These are phyloP conservation scores for Enteromius trimaculatus DNA, from an alignment of 2,797 vertebrate species.

Conservation along the genomic window DNA sequence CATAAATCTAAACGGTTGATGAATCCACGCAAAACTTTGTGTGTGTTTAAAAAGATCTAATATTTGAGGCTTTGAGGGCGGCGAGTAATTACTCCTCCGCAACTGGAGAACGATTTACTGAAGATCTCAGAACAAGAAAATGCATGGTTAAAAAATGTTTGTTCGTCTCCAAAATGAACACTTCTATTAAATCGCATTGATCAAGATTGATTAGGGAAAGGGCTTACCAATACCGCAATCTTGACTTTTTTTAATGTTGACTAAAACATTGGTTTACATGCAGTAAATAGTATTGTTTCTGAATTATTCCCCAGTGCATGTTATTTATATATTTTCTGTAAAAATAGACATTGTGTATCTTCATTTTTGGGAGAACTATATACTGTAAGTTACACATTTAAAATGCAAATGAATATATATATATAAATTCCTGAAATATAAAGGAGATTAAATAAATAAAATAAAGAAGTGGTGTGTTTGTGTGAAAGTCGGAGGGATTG, in stretches of 20 bases:
- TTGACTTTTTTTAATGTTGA: not conserved
- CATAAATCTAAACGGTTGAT: slow-evolving; percentile 20
- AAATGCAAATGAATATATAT: too few relatives aligned
- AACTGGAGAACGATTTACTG: not conserved
- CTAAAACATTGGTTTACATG: not conserved
- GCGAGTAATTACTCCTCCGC: not conserved
- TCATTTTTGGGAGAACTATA: not conserved
- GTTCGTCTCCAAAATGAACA: not conserved
- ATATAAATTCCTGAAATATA: not conserved
- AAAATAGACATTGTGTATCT: too few relatives aligned
- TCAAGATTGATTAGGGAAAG: not conserved
- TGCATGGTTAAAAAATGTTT: not conserved
- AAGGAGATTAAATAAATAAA: not conserved
- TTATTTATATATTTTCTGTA: not conserved
- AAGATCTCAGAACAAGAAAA: not conserved
- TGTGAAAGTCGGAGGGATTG: not conserved
- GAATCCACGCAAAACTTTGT: slow-evolving; percentile 2
- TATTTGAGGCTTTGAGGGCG: not conserved
- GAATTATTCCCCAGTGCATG: not conserved
- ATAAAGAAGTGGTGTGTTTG: not conserved
- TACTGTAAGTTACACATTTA: not conserved
- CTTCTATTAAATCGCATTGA: not conserved
- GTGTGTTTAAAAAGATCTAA: slow-evolving; percentile 3
- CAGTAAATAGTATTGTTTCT: not conserved
- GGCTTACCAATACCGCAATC: not conserved